Conservation (phyloP, 2,888 invertebrate genomes). For the Agrotis ipsilon region DNA sequence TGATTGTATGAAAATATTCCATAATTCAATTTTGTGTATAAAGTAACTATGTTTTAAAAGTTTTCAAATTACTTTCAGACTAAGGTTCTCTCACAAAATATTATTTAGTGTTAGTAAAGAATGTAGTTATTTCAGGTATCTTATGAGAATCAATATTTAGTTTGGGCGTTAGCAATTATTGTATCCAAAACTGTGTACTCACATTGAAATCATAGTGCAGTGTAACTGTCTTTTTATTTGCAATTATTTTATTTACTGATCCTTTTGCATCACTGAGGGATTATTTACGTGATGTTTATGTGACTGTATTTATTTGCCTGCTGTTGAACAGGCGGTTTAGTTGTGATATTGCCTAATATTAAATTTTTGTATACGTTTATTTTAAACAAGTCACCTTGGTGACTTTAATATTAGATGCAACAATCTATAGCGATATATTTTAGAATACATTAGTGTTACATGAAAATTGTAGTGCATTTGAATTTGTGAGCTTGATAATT, state of each 20-base stretch:
- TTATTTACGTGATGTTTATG: slow-evolving; percentile 59
- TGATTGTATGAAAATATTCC: slow-evolving; percentile 26
- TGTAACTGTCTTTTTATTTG: slow-evolving; percentile 62
- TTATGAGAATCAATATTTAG: slow-evolving; percentile 24
- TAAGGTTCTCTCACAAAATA: slow-evolving; percentile 25
- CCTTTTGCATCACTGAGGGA: slow-evolving; percentile 55
- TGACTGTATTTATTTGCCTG: slow-evolving; percentile 84
- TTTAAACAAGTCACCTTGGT: slow-evolving; percentile 83
- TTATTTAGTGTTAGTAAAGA: slow-evolving; percentile 26
- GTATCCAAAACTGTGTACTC: slow-evolving; percentile 45
- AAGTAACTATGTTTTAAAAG: slow-evolving; percentile 3
- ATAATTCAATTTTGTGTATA: slow-evolving; percentile 1
- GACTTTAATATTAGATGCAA: slow-evolving; percentile 87
- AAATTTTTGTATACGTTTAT: slow-evolving; percentile 90
- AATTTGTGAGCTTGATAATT: slow-evolving; percentile 56
- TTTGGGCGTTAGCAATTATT: slow-evolving; percentile 57
- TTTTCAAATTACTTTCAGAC: slow-evolving; percentile 12
- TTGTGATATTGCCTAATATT: slow-evolving; percentile 90
- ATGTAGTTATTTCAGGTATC: slow-evolving; percentile 22
- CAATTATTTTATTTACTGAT: slow-evolving; percentile 49
- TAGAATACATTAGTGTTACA: slow-evolving; percentile 76
- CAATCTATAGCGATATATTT: slow-evolving; percentile 80
- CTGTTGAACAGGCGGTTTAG: slow-evolving; percentile 82
- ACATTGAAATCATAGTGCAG: slow-evolving; percentile 61
- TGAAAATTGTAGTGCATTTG: slow-evolving; percentile 76